These are phyloP conservation scores for Ptilonorhynchus violaceus DNA, from an alignment of 2,113 vertebrate species.

Conservation along the genomic window DNA sequence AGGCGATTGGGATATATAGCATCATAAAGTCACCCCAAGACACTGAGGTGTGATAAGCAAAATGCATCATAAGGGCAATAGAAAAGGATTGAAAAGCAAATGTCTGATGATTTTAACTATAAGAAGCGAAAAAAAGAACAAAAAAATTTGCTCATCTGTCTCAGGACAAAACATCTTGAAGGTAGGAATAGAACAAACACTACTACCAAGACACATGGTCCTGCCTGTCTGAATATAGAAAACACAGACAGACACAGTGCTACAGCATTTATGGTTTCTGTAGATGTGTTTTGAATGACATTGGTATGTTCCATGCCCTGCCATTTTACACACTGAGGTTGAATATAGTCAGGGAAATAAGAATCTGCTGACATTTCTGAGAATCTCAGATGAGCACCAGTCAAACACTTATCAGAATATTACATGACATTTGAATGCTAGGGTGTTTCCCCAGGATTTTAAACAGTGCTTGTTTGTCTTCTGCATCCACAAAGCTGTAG, in stretches of 20 bases:
- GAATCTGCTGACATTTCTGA: not conserved
- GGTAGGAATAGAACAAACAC: not conserved
- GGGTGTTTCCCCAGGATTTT: not conserved
- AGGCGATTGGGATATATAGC: no score
- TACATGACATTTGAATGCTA: not conserved
- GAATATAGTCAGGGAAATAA: not conserved
- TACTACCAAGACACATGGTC: not conserved
- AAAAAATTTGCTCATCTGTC: not conserved
- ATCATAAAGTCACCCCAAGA: no score
- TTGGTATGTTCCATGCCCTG: not conserved
- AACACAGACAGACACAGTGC: not conserved
- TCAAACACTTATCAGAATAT: not conserved
- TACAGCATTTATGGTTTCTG: not conserved
- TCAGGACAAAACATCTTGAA: not conserved
- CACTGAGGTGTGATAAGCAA: not conserved
- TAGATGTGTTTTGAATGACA: not conserved
- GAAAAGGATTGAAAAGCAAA: not conserved
- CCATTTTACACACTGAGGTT: not conserved
- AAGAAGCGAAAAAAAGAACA: not conserved
- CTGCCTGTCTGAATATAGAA: not conserved
- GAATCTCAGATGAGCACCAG: not conserved
- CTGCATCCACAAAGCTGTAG: not conserved
- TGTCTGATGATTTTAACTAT: not conserved
- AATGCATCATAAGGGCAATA: not conserved
- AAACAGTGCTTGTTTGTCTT: not conserved